Evolutionary conservation across 2,797 vertebrate species (phyloP).

Genomic region (Scolopax bukidnonensis): DNA sequence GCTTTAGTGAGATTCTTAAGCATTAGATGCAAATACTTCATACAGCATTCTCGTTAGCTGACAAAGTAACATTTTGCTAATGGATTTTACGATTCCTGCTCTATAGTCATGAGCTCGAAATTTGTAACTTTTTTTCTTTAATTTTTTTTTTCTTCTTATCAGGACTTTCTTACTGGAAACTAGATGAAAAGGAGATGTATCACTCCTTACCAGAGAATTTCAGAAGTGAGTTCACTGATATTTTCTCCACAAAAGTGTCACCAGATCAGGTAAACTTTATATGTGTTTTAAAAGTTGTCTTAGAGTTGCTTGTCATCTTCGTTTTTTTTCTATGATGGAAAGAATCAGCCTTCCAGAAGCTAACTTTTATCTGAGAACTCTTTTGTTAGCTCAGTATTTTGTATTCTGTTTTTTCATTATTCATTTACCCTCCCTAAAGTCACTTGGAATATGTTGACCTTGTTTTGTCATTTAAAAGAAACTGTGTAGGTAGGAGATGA

Average conservation of each 20-base stretch:
- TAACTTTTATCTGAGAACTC: background rate
- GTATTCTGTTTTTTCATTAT: background rate
- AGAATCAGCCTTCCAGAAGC: background rate
- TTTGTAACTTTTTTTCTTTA: background rate
- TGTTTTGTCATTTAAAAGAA: background rate
- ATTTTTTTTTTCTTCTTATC: background rate
- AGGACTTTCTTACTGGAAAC: constrained; percentile 92
- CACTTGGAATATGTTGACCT: background rate
- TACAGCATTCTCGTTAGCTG: background rate
- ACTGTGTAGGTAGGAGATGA: background rate
- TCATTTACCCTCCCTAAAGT: background rate
- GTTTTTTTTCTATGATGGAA: background rate
- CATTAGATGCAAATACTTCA: background rate
- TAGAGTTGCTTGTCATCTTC: background rate
- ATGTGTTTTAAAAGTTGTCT: background rate
- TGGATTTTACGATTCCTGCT: background rate
- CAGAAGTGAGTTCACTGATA: constrained; percentile 74
- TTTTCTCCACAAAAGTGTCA: constrained; percentile 75
- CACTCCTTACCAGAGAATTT: constrained; percentile 85
- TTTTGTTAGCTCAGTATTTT: background rate
- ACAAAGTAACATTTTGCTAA: background rate
- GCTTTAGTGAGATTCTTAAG: background rate
- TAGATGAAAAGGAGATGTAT: constrained; percentile 88
- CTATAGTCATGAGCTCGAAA: background rate
- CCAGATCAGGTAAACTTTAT: constrained; percentile 77